These are phyloP conservation scores for Drosophila dunni DNA, from an alignment of 1,140 invertebrate species.

Conservation along the genomic window DNA sequence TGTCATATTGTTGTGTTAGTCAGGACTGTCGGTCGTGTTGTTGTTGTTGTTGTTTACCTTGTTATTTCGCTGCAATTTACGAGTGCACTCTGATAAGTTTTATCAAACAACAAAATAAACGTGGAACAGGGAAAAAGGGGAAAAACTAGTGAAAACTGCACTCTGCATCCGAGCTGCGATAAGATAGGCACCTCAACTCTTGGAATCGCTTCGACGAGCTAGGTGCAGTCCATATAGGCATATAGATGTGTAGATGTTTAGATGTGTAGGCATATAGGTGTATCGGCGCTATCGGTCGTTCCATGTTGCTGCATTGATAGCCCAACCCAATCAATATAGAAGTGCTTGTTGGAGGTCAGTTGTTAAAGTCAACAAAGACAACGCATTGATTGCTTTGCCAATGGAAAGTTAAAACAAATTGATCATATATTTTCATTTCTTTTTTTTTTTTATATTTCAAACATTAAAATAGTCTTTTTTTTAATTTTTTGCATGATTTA, in stretches of 20 bases:
- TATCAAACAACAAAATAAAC: slow-evolving; percentile 47
- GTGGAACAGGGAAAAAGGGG: slow-evolving; percentile 15
- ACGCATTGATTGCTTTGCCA: slow-evolving; percentile 33
- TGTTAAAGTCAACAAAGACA: slow-evolving; percentile 68
- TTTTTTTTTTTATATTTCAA: slow-evolving; percentile 78
- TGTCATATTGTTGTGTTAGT: slow-evolving; percentile 59
- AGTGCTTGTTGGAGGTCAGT: slow-evolving; percentile 83
- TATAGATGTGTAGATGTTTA: not conserved
- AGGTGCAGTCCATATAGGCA: slow-evolving; percentile 26
- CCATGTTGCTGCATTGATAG: slow-evolving; percentile 35
- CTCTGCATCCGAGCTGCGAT: slow-evolving; percentile 73
- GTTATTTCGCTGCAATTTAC: slow-evolving; percentile 80
- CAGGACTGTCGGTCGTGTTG: slow-evolving; percentile 33
- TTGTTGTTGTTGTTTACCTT: slow-evolving; percentile 65
- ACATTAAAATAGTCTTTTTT: slow-evolving; percentile 83
- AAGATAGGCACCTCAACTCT: slow-evolving; percentile 65
- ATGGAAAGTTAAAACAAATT: slow-evolving; percentile 62
- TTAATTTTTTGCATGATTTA: slow-evolving; percentile 68
- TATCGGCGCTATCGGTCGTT: slow-evolving; percentile 56
- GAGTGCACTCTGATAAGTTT: slow-evolving; percentile 70
- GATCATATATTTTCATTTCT: slow-evolving; percentile 49
- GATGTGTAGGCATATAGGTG: slow-evolving; percentile 1
- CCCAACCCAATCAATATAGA: slow-evolving; percentile 72
- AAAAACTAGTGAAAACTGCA: slow-evolving; percentile 58
- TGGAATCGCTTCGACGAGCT: slow-evolving; percentile 56